Evolutionary conservation across 2,888 invertebrate genomes (phyloP).

Genomic region (Hyposoter dolosus): DNA sequence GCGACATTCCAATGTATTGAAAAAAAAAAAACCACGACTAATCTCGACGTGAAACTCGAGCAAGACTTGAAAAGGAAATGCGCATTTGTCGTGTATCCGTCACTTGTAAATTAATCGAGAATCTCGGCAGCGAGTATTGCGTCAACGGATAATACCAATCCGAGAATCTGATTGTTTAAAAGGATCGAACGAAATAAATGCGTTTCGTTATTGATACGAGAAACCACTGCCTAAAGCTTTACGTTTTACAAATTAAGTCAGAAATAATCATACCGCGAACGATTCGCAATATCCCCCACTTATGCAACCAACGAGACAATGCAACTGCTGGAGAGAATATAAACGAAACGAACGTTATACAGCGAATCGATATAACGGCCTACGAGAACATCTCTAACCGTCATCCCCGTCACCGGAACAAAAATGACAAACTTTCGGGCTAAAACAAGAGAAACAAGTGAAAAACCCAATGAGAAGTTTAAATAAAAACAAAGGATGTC

Average conservation of each 20-base stretch:
- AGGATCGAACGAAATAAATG: constrained; percentile 23
- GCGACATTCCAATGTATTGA: constrained; percentile 61
- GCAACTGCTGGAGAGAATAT: not conserved
- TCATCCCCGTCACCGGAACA: not conserved
- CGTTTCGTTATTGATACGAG: constrained; percentile 56
- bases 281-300: not conserved
- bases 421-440: constrained; percentile 3
- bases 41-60: constrained; percentile 68
- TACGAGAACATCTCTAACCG: constrained; percentile 33
- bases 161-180: constrained; percentile 39
- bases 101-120: constrained; percentile 17
- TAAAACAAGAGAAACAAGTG: constrained; percentile 5
- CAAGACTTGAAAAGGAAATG: constrained; percentile 4
- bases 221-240: constrained; percentile 66
- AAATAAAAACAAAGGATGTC: constrained; percentile 13
- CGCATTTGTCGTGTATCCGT: constrained; percentile 1
- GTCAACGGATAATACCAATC: constrained; percentile 18
- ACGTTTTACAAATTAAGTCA: constrained; percentile 50
- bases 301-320: not conserved
- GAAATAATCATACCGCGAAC: not conserved
- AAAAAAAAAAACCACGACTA: not conserved
- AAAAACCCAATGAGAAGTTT: not conserved
- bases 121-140: not conserved
- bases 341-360: constrained; percentile 53
- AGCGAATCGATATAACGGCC: constrained; percentile 65